These are phyloP conservation scores for Castor canadensis DNA, from an alignment of 2,113 vertebrate species.

Conservation along the genomic window DNA sequence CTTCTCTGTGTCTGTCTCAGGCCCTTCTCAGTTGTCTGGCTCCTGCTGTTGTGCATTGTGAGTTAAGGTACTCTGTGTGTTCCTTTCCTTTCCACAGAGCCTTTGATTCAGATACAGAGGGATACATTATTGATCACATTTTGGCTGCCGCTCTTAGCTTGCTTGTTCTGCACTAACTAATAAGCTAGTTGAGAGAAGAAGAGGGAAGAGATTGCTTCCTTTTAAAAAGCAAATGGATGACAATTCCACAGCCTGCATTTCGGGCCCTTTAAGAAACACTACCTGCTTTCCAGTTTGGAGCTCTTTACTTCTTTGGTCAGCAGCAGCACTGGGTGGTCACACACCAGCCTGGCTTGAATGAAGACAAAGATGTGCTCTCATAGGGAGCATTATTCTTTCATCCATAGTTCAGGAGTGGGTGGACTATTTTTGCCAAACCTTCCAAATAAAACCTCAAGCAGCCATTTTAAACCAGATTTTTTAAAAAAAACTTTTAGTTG, in stretches of 20 bases:
- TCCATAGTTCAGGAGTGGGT: not conserved
- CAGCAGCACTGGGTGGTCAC: not conserved
- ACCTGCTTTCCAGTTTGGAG: not conserved
- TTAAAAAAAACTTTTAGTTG: not conserved
- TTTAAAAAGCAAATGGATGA: conserved; percentile 8
- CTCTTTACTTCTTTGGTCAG: not conserved
- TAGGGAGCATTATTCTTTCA: not conserved
- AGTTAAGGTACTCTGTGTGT: conserved; percentile 34
- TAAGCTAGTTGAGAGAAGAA: conserved; percentile 44
- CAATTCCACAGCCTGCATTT: not conserved
- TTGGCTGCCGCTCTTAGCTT: conserved; percentile 42
- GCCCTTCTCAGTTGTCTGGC: conserved; percentile 4
- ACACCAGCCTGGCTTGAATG: rapidly evolving
- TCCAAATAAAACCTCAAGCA: not conserved
- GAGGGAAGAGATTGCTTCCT: not conserved
- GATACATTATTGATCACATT: conserved; percentile 77
- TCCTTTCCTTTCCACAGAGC: conserved; percentile 10
- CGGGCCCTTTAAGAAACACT: not conserved
- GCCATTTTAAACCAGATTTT: not conserved
- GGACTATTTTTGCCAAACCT: not conserved
- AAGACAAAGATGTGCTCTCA: not conserved
- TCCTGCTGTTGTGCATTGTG: conserved; percentile 48
- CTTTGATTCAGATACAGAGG: conserved; percentile 70
- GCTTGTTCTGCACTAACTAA: conserved; percentile 52
- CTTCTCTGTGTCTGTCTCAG: not conserved